Percentiles rank a stretch among this genome's conserved stretches.
These are phyloP conservation scores for Manis pentadactyla DNA, from an alignment of 2,797 vertebrate species.

Conservation along the genomic window DNA sequence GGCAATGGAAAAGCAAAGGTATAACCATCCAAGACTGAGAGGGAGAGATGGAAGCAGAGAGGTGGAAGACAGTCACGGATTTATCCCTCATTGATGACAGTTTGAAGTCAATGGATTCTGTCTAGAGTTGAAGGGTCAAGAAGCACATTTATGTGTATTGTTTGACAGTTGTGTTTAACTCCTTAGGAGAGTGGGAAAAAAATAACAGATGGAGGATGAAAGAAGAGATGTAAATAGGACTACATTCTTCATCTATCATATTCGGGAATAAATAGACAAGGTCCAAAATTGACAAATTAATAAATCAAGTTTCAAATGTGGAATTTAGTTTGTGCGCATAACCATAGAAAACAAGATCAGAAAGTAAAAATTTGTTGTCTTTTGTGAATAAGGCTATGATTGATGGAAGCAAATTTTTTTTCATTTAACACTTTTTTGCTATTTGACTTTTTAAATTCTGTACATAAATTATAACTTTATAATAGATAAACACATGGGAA, in stretches of 20 bases:
- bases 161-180: not conserved
- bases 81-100: not conserved
- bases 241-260: not conserved
- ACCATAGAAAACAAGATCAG: not conserved
- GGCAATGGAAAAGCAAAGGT: not conserved
- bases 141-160: not conserved
- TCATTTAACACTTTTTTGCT: not conserved
- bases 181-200: not conserved
- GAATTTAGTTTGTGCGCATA: not conserved
- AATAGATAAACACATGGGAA: not conserved
- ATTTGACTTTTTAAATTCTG: not conserved
- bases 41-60: not conserved
- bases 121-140: not conserved
- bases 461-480: not conserved
- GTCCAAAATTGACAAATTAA: not conserved
- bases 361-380: not conserved
- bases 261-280: not conserved
- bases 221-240: not conserved
- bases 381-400: not conserved
- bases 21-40: not conserved
- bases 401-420: not conserved
- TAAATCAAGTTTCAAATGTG: not conserved
- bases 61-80: not conserved
- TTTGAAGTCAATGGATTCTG: not conserved
- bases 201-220: not conserved